Evolutionary conservation across 2,113 vertebrate species (phyloP), one percentile per base, ranked within the genome.

Genomic region (Nibea coibor): DNA sequence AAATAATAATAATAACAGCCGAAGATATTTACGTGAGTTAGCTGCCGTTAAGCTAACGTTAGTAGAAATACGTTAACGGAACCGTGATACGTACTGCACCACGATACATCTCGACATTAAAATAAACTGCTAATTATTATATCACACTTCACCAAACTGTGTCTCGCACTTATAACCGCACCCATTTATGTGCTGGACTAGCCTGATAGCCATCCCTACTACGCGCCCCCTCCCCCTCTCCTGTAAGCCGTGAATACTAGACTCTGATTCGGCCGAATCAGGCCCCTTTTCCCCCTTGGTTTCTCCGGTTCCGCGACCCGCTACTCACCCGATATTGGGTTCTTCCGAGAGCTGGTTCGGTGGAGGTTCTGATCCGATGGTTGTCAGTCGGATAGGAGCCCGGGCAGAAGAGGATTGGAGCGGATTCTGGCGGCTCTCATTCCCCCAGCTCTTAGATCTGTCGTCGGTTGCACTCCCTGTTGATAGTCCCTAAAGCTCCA

Each of bases 351-450:
- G 95, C 92, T 91, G 92, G 58, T 83, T 88, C 86, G 84, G 91
- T 92, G 90, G 87, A 93, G 95, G 83, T 94, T 88, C 91, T 96
- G 96, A 93, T 96, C 96, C 87, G 89, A 82, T 90, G 88, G 95
- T 95, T 96, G 96, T 96, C 95, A 96, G 94, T 93, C 86, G 83
- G 90, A 90, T 78, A 83, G 77, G 85, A 73, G 82, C 87, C 93
- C 75, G 89, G 90, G 93, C 56, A 85, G 82, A 91, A 91, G 84
- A 94, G 96, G 96, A 97, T 97, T 95, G 95, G 92, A 93, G 94
- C 95, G 96, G 96, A 97, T 97, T 97, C 87, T 93, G 86, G 80
- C 87, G 88, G 92, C 85, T 86, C 86, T 95, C 94, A 95, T 95
- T 81, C 91, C 94, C 93, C 80, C 93, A 76, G 88, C 87, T 93